phyloP scores from a whole-genome alignment of 92 coral and sea anemone genomes.

The Siderastrea siderea region DNA sequence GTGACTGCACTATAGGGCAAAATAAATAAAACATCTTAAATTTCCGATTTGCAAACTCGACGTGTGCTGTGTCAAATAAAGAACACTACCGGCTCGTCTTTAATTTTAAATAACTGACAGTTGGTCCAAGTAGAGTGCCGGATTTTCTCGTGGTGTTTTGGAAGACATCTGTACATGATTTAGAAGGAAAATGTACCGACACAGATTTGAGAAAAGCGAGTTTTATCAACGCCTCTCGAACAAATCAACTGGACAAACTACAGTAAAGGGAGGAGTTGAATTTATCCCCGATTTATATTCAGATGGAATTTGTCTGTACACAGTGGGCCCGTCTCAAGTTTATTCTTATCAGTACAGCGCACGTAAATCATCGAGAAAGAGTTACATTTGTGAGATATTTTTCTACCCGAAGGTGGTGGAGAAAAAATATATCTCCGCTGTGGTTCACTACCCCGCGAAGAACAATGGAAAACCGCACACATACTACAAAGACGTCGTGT shows the following conservation, averaged over 20 bases:
- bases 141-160: background rate
- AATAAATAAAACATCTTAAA: constrained; percentile 22
- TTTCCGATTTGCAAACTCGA: constrained; percentile 29
- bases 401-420: constrained; percentile 74
- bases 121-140: background rate
- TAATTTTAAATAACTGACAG: background rate
- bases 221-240: background rate
- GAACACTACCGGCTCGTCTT: background rate
- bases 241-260: constrained; percentile 27
- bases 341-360: constrained; percentile 76
- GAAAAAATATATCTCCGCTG: constrained; percentile 73
- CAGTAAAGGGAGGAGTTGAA: constrained; percentile 16
- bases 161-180: no score
- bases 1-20: background rate
- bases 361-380: constrained; percentile 54
- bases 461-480: constrained; percentile 74
- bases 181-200: constrained; percentile 1
- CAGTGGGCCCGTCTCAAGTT: constrained; percentile 66
- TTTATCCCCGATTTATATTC: constrained; percentile 65
- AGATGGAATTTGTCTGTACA: constrained; percentile 60
- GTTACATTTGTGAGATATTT: constrained; percentile 63
- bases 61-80: background rate
- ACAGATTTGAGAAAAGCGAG: background rate
- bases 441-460: constrained; percentile 73
- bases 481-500: constrained; percentile 67